A percentile compares a stretch with the other conserved stretches of the same genome.
These are phyloP conservation scores for Myrmecophaga tridactyla DNA, from an alignment of 2,113 vertebrate species.

Conservation along the genomic window DNA sequence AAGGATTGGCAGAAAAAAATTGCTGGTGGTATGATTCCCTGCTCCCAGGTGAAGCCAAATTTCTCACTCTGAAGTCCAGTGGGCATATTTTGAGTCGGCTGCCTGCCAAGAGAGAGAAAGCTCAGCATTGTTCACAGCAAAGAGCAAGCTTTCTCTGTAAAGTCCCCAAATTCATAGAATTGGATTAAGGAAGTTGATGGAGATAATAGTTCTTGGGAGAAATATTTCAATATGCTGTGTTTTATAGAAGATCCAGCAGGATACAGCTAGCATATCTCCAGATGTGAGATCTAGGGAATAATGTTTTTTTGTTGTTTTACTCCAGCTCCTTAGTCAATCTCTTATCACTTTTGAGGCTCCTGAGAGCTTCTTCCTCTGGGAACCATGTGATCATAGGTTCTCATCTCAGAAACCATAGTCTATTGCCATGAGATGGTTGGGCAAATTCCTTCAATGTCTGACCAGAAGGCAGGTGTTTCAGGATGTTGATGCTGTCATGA, in stretches of 20 bases:
- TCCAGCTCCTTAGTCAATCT: neutral
- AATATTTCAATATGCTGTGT: neutral
- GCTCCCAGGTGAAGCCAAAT: conserved; percentile 52
- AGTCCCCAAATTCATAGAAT: conserved; percentile 29
- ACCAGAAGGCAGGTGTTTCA: neutral
- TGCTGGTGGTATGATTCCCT: conserved; percentile 50
- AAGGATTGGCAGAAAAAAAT: conserved; percentile 65
- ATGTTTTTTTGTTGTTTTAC: neutral
- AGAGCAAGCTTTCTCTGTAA: neutral
- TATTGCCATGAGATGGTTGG: neutral
- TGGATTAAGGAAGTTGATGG: conserved; percentile 4
- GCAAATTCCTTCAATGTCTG: neutral
- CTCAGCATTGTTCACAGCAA: neutral
- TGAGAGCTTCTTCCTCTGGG: neutral
- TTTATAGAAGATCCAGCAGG: conserved; percentile 17
- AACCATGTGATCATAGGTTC: neutral
- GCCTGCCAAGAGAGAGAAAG: conserved; percentile 31
- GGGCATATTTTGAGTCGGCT: conserved; percentile 56
- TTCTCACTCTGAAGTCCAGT: conserved; percentile 56
- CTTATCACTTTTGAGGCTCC: neutral
- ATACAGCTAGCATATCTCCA: neutral
- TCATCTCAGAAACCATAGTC: neutral
- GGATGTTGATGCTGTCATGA: neutral
- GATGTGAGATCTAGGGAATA: neutral
- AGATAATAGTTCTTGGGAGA: neutral